These are phyloP conservation scores for Cantharis flavilabris DNA, from an alignment of 2,888 invertebrate species.

Conservation along the genomic window DNA sequence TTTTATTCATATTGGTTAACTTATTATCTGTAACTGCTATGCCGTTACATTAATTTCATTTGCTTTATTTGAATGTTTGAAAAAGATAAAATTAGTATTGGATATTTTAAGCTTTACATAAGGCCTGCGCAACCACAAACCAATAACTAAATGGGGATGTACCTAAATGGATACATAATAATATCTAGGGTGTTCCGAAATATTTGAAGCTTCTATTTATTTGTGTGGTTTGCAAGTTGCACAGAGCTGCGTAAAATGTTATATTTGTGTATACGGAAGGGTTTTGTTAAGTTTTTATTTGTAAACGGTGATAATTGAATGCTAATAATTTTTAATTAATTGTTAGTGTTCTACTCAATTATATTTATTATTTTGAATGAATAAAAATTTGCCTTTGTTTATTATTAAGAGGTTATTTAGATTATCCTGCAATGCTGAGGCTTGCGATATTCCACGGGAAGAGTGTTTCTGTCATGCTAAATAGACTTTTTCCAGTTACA, in stretches of 20 bases:
- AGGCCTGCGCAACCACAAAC: not conserved
- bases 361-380: not conserved
- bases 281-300: not conserved
- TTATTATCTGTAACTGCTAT: not conserved
- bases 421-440: not conserved
- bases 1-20: too few species aligned
- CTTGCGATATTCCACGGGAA: not conserved
- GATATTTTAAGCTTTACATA: too few species aligned
- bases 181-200: too few species aligned
- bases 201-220: not conserved
- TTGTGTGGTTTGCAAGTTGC: not conserved
- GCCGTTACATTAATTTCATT: not conserved
- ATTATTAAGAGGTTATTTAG: not conserved
- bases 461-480: too few species aligned
- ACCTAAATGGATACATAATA: too few species aligned
- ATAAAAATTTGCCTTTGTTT: not conserved
- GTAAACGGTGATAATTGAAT: not conserved
- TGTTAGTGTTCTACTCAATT: not conserved
- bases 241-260: not conserved
- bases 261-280: not conserved
- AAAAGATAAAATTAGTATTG: not conserved
- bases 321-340: not conserved
- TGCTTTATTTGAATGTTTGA: not conserved
- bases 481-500: too few species aligned
- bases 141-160: too few species aligned